Conservation (phyloP, 2,113 vertebrate species). For the Semicossyphus pulcher region DNA sequence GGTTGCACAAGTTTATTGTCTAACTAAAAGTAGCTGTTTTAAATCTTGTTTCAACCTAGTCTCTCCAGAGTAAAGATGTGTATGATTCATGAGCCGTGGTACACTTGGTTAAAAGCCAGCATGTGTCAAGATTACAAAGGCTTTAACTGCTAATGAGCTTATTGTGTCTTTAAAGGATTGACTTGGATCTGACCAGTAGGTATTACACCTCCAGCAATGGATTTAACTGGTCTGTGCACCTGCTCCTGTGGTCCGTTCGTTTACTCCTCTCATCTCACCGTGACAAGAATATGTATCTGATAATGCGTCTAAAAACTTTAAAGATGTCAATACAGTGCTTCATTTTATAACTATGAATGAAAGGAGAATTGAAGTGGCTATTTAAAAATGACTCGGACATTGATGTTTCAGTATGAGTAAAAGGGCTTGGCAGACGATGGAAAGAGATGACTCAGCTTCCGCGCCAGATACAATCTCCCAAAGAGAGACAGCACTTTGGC, state of each 20-base stretch:
- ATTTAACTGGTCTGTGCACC: slow-evolving; percentile 28
- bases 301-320: not conserved
- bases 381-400: not conserved
- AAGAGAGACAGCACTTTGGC: slow-evolving; percentile 27
- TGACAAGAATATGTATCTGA: not conserved
- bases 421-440: not conserved
- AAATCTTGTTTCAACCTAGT: not conserved
- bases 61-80: not conserved
- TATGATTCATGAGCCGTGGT: slow-evolving; percentile 3
- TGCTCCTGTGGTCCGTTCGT: slow-evolving; percentile 9
- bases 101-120: slow-evolving; percentile 21
- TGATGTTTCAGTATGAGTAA: slow-evolving; percentile 1
- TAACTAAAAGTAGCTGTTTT: not conserved
- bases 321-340: not conserved
- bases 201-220: slow-evolving; percentile 34
- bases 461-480: not conserved
- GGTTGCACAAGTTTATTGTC: not conserved
- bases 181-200: slow-evolving; percentile 23
- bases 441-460: slow-evolving; percentile 30
- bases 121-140: slow-evolving; percentile 55
- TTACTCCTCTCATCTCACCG: not conserved
- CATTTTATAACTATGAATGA: not conserved
- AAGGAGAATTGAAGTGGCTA: not conserved
- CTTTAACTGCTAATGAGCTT: slow-evolving; percentile 54
- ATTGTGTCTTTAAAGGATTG: slow-evolving; percentile 44